phyloP scores from a whole-genome alignment of 2,113 vertebrate species.

The Alosa alosa region DNA sequence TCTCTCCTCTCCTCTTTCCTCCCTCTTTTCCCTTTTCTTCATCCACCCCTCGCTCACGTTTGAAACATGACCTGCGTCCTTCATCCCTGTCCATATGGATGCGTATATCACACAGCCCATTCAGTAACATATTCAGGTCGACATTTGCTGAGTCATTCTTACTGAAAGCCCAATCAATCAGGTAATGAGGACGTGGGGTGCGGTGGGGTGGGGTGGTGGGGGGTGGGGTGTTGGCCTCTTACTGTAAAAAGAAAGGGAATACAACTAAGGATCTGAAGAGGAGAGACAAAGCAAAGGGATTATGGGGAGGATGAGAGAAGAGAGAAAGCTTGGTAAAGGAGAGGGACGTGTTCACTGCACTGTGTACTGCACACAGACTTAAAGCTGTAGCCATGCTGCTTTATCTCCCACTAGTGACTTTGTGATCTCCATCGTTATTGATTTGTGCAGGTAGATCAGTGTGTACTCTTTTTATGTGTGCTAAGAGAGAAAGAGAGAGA shows the following conservation, averaged over 20 bases:
- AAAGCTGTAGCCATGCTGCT: not conserved
- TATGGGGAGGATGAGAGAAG: not conserved
- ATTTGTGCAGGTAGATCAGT: not conserved
- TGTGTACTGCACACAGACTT: not conserved
- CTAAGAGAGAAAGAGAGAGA: not conserved
- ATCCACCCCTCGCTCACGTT: not conserved
- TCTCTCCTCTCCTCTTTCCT: no score
- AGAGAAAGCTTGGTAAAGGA: not conserved
- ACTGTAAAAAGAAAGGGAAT: not conserved
- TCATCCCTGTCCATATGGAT: not conserved
- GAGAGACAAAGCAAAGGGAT: not conserved
- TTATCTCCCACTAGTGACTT: not conserved
- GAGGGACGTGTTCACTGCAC: not conserved
- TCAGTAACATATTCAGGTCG: not conserved
- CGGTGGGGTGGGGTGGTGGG: no score
- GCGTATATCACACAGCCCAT: not conserved
- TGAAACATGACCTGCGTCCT: not conserved
- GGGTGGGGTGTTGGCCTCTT: not conserved
- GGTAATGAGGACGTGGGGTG: not conserved
- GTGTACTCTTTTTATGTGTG: not conserved
- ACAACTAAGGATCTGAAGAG: not conserved
- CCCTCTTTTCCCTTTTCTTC: not conserved
- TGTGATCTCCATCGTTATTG: not conserved
- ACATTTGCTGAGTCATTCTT: not conserved
- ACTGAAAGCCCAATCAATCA: not conserved